A percentile compares a stretch with the other conserved stretches of the same genome.
Evolutionary conservation across 2,113 vertebrate genomes (phyloP).

Genomic region (Lathamus discolor): DNA sequence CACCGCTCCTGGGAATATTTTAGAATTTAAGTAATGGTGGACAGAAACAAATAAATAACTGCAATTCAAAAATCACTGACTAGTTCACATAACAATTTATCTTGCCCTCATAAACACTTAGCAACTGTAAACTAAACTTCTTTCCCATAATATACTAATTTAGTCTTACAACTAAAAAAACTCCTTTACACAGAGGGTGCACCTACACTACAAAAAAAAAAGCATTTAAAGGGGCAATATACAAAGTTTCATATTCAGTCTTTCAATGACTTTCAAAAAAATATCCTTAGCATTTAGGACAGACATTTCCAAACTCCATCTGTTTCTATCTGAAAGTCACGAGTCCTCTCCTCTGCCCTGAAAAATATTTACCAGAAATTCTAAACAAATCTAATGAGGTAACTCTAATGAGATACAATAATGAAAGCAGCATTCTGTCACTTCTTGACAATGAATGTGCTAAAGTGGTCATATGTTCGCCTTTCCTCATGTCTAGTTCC

Average conservation of each 20-base stretch:
- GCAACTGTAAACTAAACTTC: background rate
- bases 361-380: background rate
- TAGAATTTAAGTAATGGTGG: background rate
- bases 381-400: background rate
- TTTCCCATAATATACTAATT: background rate
- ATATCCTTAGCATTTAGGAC: background rate
- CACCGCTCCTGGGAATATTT: background rate
- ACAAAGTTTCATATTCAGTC: background rate
- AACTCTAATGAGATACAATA: background rate
- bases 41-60: background rate
- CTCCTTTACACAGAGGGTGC: background rate
- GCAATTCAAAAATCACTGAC: background rate
- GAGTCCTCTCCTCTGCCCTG: background rate
- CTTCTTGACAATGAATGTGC: background rate
- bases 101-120: background rate
- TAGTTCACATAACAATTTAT: background rate
- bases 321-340: background rate
- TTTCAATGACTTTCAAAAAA: background rate
- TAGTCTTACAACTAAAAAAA: background rate
- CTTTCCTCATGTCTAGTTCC: background rate
- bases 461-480: background rate
- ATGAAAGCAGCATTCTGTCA: background rate
- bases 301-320: background rate
- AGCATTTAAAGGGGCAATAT: background rate
- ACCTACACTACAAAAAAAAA: background rate